These are phyloP conservation scores for Bucco capensis DNA, from an alignment of 2,113 vertebrate genomes.

Conservation along the genomic window DNA sequence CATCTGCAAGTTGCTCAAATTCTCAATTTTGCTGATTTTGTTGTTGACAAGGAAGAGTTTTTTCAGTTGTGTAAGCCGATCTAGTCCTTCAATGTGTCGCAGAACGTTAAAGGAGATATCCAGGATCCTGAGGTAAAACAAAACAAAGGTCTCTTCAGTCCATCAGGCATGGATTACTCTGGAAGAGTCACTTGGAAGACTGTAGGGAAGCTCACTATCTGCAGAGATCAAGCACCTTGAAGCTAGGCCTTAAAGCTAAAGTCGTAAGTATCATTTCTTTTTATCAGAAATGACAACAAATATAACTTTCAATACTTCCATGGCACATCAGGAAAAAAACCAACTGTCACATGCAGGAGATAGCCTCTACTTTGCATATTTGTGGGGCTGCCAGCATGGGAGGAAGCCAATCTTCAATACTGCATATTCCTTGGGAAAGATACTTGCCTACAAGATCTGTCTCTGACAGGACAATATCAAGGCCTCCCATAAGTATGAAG, in stretches of 20 bases:
- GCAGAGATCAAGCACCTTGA: not conserved
- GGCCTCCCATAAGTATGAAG: not conserved
- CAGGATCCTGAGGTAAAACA: constrained; percentile 78
- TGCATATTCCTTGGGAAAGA: not conserved
- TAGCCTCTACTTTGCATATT: not conserved
- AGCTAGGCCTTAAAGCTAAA: not conserved
- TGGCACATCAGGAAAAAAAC: no score
- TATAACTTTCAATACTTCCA: not conserved
- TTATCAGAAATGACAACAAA: not conserved
- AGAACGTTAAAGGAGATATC: constrained; percentile 96
- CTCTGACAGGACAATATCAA: not conserved
- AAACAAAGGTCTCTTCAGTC: not conserved
- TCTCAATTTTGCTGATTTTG: constrained; percentile 89
- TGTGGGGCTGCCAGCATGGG: not conserved
- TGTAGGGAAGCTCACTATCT: not conserved
- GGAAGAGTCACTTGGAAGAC: not conserved
- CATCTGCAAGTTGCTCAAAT: constrained; percentile 79
- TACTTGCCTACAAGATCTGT: not conserved
- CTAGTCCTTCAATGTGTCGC: constrained; percentile 89
- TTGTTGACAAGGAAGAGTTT: constrained; percentile 98
- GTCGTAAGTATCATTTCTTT: not conserved
- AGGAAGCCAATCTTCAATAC: not conserved
- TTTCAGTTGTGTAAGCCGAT: constrained; percentile 82
- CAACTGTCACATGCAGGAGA: not conserved
- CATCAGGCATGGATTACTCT: not conserved